Conservation (phyloP, 1,140 invertebrate genomes). For the Colletes latitarsis region DNA sequence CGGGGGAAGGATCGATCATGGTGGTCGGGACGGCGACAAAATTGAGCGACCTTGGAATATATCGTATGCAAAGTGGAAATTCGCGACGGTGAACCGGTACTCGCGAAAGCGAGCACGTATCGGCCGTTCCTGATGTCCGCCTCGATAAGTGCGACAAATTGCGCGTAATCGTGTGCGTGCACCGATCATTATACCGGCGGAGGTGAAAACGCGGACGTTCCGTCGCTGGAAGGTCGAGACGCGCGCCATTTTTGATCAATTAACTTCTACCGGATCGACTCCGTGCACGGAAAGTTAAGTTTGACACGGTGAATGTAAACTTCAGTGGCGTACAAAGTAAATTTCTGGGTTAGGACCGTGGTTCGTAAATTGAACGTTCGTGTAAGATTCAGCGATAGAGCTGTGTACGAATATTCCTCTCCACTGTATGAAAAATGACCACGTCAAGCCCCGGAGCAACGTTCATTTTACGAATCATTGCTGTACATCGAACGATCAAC, state of each 20-base stretch:
- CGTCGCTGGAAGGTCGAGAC: neutral
- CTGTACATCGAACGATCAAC: too few relatives aligned
- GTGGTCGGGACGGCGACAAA: slow-evolving; percentile 16
- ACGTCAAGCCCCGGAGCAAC: too few relatives aligned
- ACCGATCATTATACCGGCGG: slow-evolving; percentile 44
- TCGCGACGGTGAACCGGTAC: slow-evolving; percentile 17
- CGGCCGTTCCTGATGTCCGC: slow-evolving; percentile 42
- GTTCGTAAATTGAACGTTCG: too few relatives aligned
- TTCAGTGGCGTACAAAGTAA: too few relatives aligned
- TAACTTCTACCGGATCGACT: too few relatives aligned
- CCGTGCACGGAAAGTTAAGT: neutral
- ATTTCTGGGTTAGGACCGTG: too few relatives aligned
- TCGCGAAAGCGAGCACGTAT: slow-evolving; percentile 49
- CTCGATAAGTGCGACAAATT: slow-evolving; percentile 64
- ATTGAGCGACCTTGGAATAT: slow-evolving; percentile 44
- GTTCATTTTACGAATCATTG: too few relatives aligned
- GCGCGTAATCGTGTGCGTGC: slow-evolving; percentile 57
- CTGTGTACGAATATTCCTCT: too few relatives aligned
- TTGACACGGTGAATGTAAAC: neutral
- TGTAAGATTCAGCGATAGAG: too few relatives aligned
- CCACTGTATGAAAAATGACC: too few relatives aligned
- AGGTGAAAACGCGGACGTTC: slow-evolving; percentile 47
- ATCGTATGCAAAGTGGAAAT: slow-evolving; percentile 44
- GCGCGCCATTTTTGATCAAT: neutral
- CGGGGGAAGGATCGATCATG: slow-evolving; percentile 17